Evolutionary conservation across 2,113 vertebrate species (phyloP).

Genomic region (Cynocephalus volans): DNA sequence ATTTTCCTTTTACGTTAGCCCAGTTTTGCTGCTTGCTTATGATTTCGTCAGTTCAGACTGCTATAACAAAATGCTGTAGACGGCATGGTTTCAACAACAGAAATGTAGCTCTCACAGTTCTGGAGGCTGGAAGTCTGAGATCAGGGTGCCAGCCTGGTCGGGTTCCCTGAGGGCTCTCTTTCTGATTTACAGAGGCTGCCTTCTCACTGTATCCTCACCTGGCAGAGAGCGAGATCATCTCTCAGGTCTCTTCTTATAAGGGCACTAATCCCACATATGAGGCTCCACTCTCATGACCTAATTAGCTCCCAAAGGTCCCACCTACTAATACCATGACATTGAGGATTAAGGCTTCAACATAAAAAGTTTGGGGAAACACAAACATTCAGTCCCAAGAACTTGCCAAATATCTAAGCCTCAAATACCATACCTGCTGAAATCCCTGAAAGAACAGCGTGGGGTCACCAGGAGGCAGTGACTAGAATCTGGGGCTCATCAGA

Average conservation of each 20-base stretch:
- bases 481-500: not conserved
- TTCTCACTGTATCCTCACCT: not conserved
- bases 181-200: not conserved
- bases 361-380: not conserved
- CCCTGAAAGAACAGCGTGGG: not conserved
- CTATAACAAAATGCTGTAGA: not conserved
- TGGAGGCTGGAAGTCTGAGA: no score
- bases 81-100: no score
- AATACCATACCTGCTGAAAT: accelerated
- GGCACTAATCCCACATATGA: no score
- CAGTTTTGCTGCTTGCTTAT: not conserved
- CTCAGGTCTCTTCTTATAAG: no score
- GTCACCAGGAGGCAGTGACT: not conserved
- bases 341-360: not conserved
- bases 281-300: not conserved
- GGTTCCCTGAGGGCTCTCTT: not conserved
- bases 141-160: no score
- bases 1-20: not conserved
- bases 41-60: not conserved
- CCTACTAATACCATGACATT: not conserved
- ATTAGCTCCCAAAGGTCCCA: not conserved
- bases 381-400: not conserved
- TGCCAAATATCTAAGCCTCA: not conserved
- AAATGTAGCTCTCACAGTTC: no score
- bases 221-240: no score